Base-by-base conservation (phyloP, 2,113 vertebrate species). In the Etheostoma spectabile region DNA sequence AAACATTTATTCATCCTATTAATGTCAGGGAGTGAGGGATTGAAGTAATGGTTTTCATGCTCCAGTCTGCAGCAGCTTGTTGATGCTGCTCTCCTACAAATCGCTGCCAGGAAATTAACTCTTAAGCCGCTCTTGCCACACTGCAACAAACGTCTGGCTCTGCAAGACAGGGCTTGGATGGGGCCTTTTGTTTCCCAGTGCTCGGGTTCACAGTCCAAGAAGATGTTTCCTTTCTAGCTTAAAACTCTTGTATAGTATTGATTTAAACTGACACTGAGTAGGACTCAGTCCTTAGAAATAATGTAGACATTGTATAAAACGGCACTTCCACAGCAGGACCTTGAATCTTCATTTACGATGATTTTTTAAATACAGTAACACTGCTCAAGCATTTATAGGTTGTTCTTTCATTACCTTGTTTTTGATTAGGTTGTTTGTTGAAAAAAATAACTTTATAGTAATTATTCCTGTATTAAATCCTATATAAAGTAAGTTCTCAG, bases 1-100 rank as follows among this genome's bases (percentile, higher is more conserved):
- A 93, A 90, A 88, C 85, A 92, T 94, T 89, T 92, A 93, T 93
- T 93, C 92, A 92, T 91, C 89, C 88, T 91, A 90, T 94, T 93
- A 94, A 94, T 93, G 92, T 95, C 92, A 85, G 82, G 74, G 86
- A 92, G 85, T 92, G 85, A 93, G 85, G 82, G 84, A 91, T 89
- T 91, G 88, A 93, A 92, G 86, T 90, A 91, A 93, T 90, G 89
- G 87, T 85, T 90, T 93, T 91, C 83, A 89, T 92, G 86, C 83
- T 89, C 64, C 82, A 82, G 77, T 85, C 86, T 87, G 74, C 78
- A 66, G 85, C 89, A 78, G 89, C 90, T 91, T 89, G 88, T 87
- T 90, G 91, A 88, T 87, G 89, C 80, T 82, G 73, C 84, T 86
- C 68, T 78, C 70, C 72, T 80, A 87, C 88, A 92, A 90, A 94